Evolutionary conservation across 2,888 invertebrate species (phyloP), one percentile per base, ranked within the genome.

Genomic region (Gastracanthus pulcherrimus): DNA sequence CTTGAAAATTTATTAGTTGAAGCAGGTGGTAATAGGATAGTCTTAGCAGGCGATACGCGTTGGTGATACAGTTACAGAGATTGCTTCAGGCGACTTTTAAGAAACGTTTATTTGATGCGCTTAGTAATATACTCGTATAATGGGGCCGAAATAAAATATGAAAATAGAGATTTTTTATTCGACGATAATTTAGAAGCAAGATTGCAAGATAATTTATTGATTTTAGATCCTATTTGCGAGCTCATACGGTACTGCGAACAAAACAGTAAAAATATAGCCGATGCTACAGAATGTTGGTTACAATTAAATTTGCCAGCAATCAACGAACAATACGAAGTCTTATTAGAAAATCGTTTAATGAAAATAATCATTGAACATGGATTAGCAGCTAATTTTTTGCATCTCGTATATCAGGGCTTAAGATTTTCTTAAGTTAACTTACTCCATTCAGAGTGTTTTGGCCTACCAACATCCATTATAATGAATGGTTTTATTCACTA

Each of bases 61-160:
- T 84, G 82, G 82, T 84, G 83, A n/a, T n/a, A n/a, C 62, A 80
- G 70, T 34, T 76, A 82, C 45, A 72, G 78, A 11, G 77, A 81
- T 77, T 66, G 75, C 38, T 82, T 80, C 29, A 66, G 69, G n/a
- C 13, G 48, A 19, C 11, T 4, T 13, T 36, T 36, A 36, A 48
- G n/a, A 48, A 48, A 48, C 11, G 4, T 48, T 13, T 4, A 11
- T 7, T 13, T 26, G 3, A 58, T 58, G 58, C 19, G 58, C 6
- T 13, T 19, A 26, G 29, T 26, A 13, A 9, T 13, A 58, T 4
- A 26, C 6, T 7, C 2, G 6, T 3, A 3, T 19, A 13, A 26
- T 58, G 13, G 26, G 11, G 5, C 26, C 6, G 4, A 6, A 7
- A 58, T 11, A 23, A 4, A 19, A 6, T 34, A 34, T 9, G 34